Conservation (phyloP, 1,140 invertebrate species). For the Drosophila truncata region DNA sequence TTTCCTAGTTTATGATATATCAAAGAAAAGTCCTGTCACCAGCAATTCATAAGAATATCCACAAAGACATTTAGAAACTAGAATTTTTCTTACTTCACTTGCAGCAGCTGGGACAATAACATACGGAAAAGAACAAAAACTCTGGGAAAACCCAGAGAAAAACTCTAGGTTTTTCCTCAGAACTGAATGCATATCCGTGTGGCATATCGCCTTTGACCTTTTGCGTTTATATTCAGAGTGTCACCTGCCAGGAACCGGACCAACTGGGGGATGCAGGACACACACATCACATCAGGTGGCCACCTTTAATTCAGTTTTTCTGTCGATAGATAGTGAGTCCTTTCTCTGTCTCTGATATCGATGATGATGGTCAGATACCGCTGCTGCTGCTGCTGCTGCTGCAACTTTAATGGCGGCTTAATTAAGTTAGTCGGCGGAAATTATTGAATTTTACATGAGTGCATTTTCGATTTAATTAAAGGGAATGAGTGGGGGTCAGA, state of each 20-base stretch:
- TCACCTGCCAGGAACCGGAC: not conserved
- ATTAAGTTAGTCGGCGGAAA: conserved; percentile 75
- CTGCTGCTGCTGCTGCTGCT: conserved; percentile 3
- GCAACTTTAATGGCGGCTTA: conserved; percentile 66
- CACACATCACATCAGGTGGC: not conserved
- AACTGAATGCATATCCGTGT: conserved; percentile 13
- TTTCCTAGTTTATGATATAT: conserved; percentile 4
- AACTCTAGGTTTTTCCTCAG: too few relatives aligned
- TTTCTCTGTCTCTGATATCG: conserved; percentile 3
- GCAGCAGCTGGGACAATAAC: not conserved
- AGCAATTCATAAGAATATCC: not conserved
- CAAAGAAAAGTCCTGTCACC: conserved; percentile 3
- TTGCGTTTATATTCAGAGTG: conserved; percentile 13
- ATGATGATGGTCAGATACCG: conserved; percentile 32
- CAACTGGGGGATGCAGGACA: conserved; percentile 6
- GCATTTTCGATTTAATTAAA: conserved; percentile 75
- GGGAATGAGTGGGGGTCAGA: not conserved
- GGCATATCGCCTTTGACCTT: conserved; percentile 18
- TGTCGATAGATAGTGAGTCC: not conserved
- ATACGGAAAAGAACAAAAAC: not conserved
- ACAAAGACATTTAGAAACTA: not conserved
- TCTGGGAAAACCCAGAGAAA: not conserved
- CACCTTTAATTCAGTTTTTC: conserved; percentile 1
- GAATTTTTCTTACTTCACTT: conserved; percentile 10
- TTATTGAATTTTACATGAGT: conserved; percentile 81